A percentile compares a stretch with the other conserved stretches of the same genome.
These are phyloP conservation scores for Leptopilina clavipes DNA, from an alignment of 1,140 invertebrate species.

Conservation along the genomic window DNA sequence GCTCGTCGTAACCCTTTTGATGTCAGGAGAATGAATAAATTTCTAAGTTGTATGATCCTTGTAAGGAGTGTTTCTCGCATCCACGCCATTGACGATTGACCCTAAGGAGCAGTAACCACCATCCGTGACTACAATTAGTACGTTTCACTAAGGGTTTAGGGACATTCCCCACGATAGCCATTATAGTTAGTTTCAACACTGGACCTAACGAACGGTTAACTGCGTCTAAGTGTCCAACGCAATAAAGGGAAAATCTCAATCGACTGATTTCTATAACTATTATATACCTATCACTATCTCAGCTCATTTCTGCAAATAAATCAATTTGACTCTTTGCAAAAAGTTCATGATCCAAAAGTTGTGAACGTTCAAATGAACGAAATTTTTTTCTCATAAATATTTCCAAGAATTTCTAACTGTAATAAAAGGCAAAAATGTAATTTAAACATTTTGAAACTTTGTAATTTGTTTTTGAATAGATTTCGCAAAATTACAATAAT, in stretches of 20 bases:
- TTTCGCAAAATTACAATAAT: no score
- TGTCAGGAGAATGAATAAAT: slow-evolving; percentile 45
- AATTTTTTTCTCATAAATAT: no score
- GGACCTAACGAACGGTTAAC: slow-evolving; percentile 64
- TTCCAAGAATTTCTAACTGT: no score
- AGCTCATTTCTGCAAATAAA: no score
- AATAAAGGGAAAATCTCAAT: slow-evolving; percentile 26
- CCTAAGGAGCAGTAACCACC: slow-evolving; percentile 69
- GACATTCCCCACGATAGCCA: slow-evolving; percentile 49
- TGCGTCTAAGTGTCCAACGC: slow-evolving; percentile 48
- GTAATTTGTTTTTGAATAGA: no score
- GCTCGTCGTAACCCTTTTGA: slow-evolving; percentile 63
- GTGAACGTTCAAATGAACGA: no score
- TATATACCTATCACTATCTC: background rate
- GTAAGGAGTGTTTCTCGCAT: slow-evolving; percentile 42
- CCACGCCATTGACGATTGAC: slow-evolving; percentile 69
- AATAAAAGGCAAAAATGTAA: no score
- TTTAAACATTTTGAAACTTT: no score
- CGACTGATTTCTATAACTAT: background rate
- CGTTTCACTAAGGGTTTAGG: slow-evolving; percentile 59
- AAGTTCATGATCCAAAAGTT: no score
- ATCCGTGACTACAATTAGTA: slow-evolving; percentile 73
- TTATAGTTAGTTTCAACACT: slow-evolving; percentile 62
- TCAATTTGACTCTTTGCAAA: no score
- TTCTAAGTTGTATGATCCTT: slow-evolving; percentile 44